phyloP scores from a whole-genome alignment of 1,140 invertebrate genomes.

The Belonocnema kinseyi region DNA sequence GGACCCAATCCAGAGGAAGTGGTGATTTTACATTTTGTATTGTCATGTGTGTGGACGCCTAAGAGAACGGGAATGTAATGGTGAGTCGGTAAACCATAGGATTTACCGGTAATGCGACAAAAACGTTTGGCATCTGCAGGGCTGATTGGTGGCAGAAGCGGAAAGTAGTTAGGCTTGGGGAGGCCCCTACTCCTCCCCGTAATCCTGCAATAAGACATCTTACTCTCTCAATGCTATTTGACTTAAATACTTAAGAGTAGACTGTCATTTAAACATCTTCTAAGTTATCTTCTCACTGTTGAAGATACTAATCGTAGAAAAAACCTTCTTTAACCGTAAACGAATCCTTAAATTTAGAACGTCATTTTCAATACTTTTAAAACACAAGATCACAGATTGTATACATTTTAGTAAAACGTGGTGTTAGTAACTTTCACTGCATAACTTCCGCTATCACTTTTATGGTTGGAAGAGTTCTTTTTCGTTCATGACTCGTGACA shows the following conservation, averaged over 20 bases:
- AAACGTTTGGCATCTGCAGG: slow-evolving; percentile 87
- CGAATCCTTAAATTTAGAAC: slow-evolving; percentile 12
- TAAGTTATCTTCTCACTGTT: not conserved
- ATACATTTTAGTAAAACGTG: slow-evolving; percentile 23
- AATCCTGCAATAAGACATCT: slow-evolving; percentile 87
- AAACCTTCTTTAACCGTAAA: not conserved
- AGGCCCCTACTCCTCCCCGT: slow-evolving; percentile 87
- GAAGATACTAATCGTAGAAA: not conserved
- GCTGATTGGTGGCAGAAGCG: slow-evolving; percentile 86
- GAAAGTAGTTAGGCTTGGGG: slow-evolving; percentile 89
- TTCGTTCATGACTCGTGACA: not conserved
- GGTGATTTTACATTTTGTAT: slow-evolving; percentile 81
- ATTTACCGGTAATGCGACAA: slow-evolving; percentile 88
- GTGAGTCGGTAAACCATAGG: slow-evolving; percentile 84
- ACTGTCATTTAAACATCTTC: not conserved
- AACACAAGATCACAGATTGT: slow-evolving; percentile 22
- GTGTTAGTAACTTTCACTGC: not conserved
- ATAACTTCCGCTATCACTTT: not conserved
- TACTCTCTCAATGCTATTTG: slow-evolving; percentile 37
- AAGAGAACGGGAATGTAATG: slow-evolving; percentile 87
- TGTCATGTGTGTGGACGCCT: slow-evolving; percentile 76
- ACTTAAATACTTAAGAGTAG: too few relatives aligned
- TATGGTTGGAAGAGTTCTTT: not conserved
- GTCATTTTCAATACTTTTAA: slow-evolving; percentile 25
- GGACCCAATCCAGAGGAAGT: slow-evolving; percentile 77